phyloP scores from a whole-genome alignment of 1,140 invertebrate species.

The Zaprionus taronus region DNA sequence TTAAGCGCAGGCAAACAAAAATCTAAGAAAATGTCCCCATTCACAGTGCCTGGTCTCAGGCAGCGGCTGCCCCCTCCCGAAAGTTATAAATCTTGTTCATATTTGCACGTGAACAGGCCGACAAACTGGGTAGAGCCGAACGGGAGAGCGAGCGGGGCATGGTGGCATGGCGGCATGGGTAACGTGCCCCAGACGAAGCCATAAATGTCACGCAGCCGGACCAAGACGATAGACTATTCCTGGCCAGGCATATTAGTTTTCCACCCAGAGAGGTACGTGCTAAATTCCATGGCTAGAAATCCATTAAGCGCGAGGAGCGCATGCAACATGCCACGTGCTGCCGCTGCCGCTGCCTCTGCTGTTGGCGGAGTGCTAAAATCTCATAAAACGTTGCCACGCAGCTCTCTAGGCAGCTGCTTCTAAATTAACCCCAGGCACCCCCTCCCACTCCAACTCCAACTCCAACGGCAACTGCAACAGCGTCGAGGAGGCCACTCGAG shows the following conservation, averaged over 20 bases:
- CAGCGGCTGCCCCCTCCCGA: conserved; percentile 36
- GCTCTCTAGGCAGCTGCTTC: conserved; percentile 55
- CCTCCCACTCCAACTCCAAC: conserved; percentile 23
- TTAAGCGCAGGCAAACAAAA: conserved; percentile 73
- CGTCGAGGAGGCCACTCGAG: conserved; percentile 53
- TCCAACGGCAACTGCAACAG: conserved; percentile 20
- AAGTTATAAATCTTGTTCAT: conserved; percentile 82
- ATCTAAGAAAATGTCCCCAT: conserved; percentile 77
- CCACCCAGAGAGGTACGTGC: conserved; percentile 64
- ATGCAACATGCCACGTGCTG: conserved; percentile 28
- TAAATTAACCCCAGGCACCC: conserved; percentile 68
- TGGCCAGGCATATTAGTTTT: conserved; percentile 74
- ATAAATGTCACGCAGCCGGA: conserved; percentile 72
- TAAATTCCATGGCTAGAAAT: conserved; percentile 78
- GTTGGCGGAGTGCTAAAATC: conserved; percentile 72
- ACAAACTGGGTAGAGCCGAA: conserved; percentile 21
- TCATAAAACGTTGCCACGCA: conserved; percentile 67
- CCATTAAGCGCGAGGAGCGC: conserved; percentile 64
- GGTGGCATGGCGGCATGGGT: not conserved
- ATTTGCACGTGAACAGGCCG: conserved; percentile 71
- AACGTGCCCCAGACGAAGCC: conserved; percentile 61
- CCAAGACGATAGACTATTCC: conserved; percentile 12
- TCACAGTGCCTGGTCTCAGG: not conserved
- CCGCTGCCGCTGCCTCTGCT: conserved; percentile 21
- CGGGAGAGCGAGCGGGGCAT: not conserved